These are phyloP conservation scores for Taenaris catops DNA, from an alignment of 2,888 invertebrate species.

Conservation along the genomic window DNA sequence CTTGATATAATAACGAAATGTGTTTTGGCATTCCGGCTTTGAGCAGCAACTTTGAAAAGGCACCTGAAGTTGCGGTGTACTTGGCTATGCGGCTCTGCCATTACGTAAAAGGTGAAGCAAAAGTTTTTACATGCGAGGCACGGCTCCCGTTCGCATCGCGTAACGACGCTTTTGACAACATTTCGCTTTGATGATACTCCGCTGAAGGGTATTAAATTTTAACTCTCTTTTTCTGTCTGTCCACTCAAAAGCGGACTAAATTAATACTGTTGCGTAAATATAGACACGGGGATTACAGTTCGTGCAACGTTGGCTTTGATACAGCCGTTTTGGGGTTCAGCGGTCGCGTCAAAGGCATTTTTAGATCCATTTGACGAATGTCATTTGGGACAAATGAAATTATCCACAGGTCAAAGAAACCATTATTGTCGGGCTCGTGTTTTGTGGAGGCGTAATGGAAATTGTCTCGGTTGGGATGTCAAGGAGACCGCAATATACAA, in stretches of 20 bases:
- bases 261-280: constrained; percentile 54
- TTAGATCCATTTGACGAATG: constrained; percentile 43
- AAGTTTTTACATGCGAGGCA: constrained; percentile 73
- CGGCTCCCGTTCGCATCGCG: constrained; percentile 60
- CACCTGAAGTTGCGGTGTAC: constrained; percentile 55
- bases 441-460: constrained; percentile 55
- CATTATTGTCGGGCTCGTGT: constrained; percentile 46
- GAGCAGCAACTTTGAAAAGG: constrained; percentile 66
- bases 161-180: constrained; percentile 67
- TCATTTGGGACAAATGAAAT: constrained; percentile 45
- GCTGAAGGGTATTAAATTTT: constrained; percentile 64
- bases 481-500: constrained; percentile 54
- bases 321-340: constrained; percentile 24
- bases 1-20: constrained; percentile 50
- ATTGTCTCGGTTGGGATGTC: constrained; percentile 53
- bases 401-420: constrained; percentile 60
- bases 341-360: constrained; percentile 47
- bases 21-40: constrained; percentile 66
- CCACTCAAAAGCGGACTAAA: constrained; percentile 52
- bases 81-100: constrained; percentile 40
- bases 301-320: constrained; percentile 25
- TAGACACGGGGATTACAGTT: constrained; percentile 35
- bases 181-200: constrained; percentile 66
- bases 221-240: constrained; percentile 48
- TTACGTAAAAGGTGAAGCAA: constrained; percentile 68